A percentile compares a stretch with the other conserved stretches of the same genome.
phyloP scores from a whole-genome alignment of 2,113 vertebrate genomes.

The Tachuris rubrigastra region DNA sequence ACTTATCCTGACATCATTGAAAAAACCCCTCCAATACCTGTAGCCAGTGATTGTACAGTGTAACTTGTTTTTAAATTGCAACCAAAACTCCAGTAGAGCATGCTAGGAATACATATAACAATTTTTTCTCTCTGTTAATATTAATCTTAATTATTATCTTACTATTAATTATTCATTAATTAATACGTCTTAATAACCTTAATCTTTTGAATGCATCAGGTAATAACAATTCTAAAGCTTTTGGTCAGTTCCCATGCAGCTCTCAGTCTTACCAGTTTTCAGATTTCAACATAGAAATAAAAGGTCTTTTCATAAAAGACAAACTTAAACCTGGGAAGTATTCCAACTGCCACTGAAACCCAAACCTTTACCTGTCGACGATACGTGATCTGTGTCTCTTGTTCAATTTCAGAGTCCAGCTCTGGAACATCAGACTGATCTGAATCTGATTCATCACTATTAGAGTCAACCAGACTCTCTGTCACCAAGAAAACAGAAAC shows the following conservation, averaged over 20 bases:
- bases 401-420: constrained; percentile 98
- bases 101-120: neutral
- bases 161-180: neutral
- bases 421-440: constrained; percentile 98
- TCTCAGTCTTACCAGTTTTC: neutral
- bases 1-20: neutral
- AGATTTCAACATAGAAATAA: neutral
- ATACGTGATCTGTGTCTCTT: constrained; percentile 95
- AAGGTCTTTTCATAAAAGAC: neutral
- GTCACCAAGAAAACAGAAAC: constrained; percentile 38
- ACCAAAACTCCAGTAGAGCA: neutral
- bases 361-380: constrained; percentile 83
- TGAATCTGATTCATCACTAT: constrained; percentile 97
- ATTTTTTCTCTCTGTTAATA: neutral
- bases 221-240: neutral
- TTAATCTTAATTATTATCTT: neutral
- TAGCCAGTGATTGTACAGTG: neutral
- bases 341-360: neutral
- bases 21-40: neutral
- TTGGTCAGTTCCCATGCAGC: neutral
- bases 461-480: constrained; percentile 94
- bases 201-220: neutral
- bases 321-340: neutral
- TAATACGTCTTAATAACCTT: neutral
- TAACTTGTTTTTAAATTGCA: neutral